Percentiles rank a stretch among this genome's conserved stretches.
Evolutionary conservation across 2,888 invertebrate species (phyloP).

Genomic region (Volucella inflata): DNA sequence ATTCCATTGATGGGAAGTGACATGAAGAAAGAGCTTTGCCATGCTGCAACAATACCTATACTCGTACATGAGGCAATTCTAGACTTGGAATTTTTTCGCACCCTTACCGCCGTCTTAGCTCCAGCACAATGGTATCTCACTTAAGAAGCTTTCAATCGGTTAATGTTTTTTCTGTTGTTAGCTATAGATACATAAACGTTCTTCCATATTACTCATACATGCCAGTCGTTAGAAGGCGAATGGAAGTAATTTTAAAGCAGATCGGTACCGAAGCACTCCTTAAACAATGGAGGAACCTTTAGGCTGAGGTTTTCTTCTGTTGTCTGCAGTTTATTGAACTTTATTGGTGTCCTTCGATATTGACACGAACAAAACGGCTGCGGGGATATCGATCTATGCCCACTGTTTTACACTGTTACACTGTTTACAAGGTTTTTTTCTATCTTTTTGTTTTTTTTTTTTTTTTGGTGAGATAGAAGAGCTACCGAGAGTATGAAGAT

Average conservation of each 20-base stretch:
- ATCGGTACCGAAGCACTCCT: conserved; percentile 1
- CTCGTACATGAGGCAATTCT: conserved; percentile 49
- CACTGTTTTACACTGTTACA: no score
- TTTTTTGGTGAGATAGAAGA: no score
- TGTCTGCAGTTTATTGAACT: conserved; percentile 65
- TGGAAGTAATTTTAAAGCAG: conserved; percentile 33
- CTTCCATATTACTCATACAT: not conserved
- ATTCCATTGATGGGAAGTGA: conserved; percentile 49
- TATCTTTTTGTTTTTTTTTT: conserved; percentile 3
- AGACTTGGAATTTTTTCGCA: conserved; percentile 15
- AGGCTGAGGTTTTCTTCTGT: conserved; percentile 6
- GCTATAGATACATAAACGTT: not conserved
- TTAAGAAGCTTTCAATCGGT: conserved; percentile 70
- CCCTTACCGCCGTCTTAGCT: conserved; percentile 11
- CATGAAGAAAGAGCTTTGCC: conserved; percentile 40
- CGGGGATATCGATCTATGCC: conserved; percentile 1
- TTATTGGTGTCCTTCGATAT: conserved; percentile 46
- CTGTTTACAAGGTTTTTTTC: no score
- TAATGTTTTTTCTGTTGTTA: conserved; percentile 58
- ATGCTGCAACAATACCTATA: conserved; percentile 40
- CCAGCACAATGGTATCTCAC: conserved; percentile 60
- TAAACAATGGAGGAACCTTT: conserved; percentile 52
- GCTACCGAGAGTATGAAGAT: conserved; percentile 1
- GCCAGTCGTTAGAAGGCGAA: conserved; percentile 4
- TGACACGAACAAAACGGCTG: conserved; percentile 4